Percentiles rank a stretch among this genome's conserved stretches.
Conservation (phyloP, 2,113 vertebrate species). For the Ailuropoda melanoleuca region DNA sequence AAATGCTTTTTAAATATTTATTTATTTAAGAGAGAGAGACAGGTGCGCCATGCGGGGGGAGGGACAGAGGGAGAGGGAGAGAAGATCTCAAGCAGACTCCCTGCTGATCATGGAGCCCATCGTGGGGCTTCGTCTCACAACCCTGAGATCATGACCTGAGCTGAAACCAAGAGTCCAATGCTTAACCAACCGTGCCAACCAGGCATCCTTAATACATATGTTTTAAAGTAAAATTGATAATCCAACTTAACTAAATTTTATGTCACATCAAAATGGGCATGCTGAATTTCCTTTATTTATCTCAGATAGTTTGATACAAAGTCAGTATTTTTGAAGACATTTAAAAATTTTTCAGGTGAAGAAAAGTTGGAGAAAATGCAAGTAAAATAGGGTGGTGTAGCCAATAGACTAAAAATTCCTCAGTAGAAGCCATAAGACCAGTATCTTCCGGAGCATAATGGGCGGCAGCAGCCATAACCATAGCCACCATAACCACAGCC, state of each 20-base stretch:
- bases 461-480: background rate
- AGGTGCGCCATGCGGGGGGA: background rate
- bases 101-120: background rate
- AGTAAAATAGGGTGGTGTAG: background rate
- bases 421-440: constrained; percentile 9
- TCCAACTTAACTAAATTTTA: background rate
- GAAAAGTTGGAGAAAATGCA: background rate
- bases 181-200: background rate
- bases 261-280: background rate
- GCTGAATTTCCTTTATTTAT: background rate
- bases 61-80: background rate
- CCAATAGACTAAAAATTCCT: background rate
- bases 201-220: background rate
- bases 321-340: background rate
- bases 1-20: background rate
- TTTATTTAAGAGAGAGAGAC: background rate
- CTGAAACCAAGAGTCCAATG: background rate
- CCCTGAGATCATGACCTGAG: background rate
- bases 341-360: background rate
- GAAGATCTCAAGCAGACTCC: background rate
- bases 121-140: background rate
- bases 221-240: background rate
- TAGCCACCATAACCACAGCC: background rate
- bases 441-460: background rate
- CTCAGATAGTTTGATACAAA: background rate